Percentiles rank a stretch among this genome's conserved stretches.
Evolutionary conservation across 2,888 invertebrate genomes (phyloP).

Genomic region (Agriotes lineatus): DNA sequence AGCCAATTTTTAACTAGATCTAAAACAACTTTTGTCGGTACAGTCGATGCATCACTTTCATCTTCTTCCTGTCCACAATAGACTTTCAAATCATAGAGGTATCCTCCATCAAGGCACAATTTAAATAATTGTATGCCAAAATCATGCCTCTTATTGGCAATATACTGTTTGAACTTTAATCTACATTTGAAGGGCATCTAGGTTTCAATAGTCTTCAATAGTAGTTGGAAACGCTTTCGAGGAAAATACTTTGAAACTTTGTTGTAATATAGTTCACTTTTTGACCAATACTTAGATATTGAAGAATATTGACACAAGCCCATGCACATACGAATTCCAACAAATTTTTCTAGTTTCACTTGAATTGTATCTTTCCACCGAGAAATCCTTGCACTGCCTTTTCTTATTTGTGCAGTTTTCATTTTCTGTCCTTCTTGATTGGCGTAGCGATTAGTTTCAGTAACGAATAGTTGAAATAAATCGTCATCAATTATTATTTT

Average conservation of each 20-base stretch:
- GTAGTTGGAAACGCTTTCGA: conserved; percentile 40
- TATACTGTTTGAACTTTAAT: no score
- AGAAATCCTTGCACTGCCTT: conserved; percentile 8
- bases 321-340: conserved; percentile 38
- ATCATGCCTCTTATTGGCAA: no score
- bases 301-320: conserved; percentile 30
- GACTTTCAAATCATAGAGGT: no score
- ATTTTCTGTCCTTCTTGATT: conserved; percentile 7
- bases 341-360: conserved; percentile 39
- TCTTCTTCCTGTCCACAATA: no score
- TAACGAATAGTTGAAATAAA: conserved; percentile 26
- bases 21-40: no score
- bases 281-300: conserved; percentile 34
- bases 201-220: not conserved
- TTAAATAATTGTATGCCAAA: no score
- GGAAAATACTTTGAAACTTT: conserved; percentile 30
- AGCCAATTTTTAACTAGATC: no score
- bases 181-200: no score
- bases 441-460: conserved; percentile 39
- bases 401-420: conserved; percentile 1
- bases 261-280: no score
- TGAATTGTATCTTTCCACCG: conserved; percentile 33
- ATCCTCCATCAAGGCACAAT: no score
- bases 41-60: no score
- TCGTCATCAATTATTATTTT: conserved; percentile 27